Percentiles rank a stretch among this genome's conserved stretches.
Conservation (phyloP, 2,113 vertebrate genomes). For the Dicentrarchus labrax region DNA sequence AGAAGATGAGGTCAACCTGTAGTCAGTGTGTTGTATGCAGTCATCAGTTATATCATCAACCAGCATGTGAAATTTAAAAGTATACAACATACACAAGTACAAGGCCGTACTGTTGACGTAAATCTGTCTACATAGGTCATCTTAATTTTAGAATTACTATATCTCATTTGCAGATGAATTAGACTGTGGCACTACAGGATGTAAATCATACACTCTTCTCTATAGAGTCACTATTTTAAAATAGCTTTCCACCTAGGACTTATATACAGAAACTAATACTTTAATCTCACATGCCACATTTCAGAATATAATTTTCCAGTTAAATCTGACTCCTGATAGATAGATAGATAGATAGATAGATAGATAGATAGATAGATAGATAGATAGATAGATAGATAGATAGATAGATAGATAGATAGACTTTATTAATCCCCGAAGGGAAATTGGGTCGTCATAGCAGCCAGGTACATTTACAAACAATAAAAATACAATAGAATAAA, state of each 20-base stretch:
- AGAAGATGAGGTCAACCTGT: background rate
- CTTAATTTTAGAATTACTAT: background rate
- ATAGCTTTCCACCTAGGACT: background rate
- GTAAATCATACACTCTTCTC: background rate
- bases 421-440: no score
- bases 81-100: background rate
- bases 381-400: no score
- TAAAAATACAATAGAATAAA: no score
- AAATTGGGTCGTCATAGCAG: no score
- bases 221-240: background rate
- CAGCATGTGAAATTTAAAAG: background rate
- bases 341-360: no score
- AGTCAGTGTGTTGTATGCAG: background rate
- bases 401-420: no score
- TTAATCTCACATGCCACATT: background rate
- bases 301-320: background rate
- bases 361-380: no score
- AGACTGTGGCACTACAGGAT: background rate
- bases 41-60: background rate
- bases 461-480: no score
- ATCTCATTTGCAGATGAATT: background rate
- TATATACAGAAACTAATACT: background rate
- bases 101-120: background rate
- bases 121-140: background rate
- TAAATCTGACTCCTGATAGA: background rate